phyloP scores from a whole-genome alignment of 2,113 vertebrate species.

The Mugil cephalus region DNA sequence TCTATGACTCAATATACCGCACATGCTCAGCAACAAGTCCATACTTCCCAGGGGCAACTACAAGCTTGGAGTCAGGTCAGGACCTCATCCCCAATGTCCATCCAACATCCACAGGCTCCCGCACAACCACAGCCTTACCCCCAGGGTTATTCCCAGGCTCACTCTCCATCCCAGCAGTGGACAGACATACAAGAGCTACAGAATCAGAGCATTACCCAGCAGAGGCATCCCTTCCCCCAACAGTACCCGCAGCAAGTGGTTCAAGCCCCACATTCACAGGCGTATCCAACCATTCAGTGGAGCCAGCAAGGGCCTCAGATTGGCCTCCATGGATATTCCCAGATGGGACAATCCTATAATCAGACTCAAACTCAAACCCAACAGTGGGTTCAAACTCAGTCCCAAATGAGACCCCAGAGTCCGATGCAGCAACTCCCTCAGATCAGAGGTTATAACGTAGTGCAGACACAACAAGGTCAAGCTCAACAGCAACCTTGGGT shows the following conservation, averaged over 20 bases:
- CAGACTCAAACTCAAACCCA: slow-evolving; percentile 41
- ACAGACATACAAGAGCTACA: slow-evolving; percentile 42
- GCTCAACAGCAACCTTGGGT: slow-evolving; percentile 60
- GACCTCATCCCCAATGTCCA: slow-evolving; percentile 48
- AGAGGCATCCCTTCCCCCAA: slow-evolving; percentile 46
- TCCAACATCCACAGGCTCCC: slow-evolving; percentile 45
- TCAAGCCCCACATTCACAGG: slow-evolving; percentile 43
- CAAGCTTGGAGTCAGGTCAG: slow-evolving; percentile 66
- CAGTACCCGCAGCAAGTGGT: slow-evolving; percentile 39
- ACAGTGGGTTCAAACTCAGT: slow-evolving; percentile 47
- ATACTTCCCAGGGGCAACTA: slow-evolving; percentile 44
- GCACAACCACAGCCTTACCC: slow-evolving; percentile 48
- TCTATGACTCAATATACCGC: slow-evolving; percentile 14
- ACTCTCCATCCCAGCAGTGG: slow-evolving; percentile 61
- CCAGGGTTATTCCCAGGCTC: slow-evolving; percentile 34
- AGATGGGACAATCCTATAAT: slow-evolving; percentile 37
- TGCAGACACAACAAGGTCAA: slow-evolving; percentile 57
- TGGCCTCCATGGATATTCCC: slow-evolving; percentile 43
- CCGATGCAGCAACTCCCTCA: slow-evolving; percentile 49
- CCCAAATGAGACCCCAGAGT: slow-evolving; percentile 40
- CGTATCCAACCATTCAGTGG: slow-evolving; percentile 56
- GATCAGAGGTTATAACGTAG: slow-evolving; percentile 16
- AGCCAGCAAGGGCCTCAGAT: slow-evolving; percentile 39
- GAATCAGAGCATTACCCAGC: slow-evolving; percentile 50
- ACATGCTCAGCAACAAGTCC: slow-evolving; percentile 39